Conservation (phyloP, 2,797 vertebrate species). For the Urosaurus nigricauda region DNA sequence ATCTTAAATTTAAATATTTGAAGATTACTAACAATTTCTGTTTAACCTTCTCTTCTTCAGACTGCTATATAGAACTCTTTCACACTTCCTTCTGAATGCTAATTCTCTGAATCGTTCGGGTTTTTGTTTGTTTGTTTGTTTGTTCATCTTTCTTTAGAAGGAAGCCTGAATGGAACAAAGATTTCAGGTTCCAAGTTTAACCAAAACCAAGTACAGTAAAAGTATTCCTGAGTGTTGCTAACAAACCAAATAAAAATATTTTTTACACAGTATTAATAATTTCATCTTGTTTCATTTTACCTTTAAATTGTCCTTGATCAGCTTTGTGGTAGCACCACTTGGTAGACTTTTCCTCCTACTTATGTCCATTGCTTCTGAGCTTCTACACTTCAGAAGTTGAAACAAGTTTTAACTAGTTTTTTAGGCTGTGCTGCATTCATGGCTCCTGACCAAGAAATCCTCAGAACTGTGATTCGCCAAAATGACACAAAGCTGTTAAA, state of each 20-base stretch:
- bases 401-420: neutral
- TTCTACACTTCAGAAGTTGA: neutral
- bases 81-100: neutral
- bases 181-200: neutral
- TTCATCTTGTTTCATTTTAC: neutral
- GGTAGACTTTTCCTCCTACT: neutral
- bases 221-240: neutral
- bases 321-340: neutral
- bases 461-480: neutral
- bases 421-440: neutral
- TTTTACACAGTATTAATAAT: neutral
- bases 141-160: neutral
- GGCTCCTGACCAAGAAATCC: neutral
- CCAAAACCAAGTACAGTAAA: neutral
- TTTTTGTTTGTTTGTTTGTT: too few species aligned
- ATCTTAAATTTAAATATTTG: conserved; percentile 24
- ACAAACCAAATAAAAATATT: neutral
- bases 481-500: neutral
- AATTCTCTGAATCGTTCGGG: neutral
- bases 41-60: conserved; percentile 23
- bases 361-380: neutral
- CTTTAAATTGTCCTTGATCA: neutral
- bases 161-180: neutral
- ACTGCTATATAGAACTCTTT: neutral
- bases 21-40: neutral